Base-by-base conservation (phyloP, 2,797 vertebrate genomes). In the Gymnopithys bicolor region DNA sequence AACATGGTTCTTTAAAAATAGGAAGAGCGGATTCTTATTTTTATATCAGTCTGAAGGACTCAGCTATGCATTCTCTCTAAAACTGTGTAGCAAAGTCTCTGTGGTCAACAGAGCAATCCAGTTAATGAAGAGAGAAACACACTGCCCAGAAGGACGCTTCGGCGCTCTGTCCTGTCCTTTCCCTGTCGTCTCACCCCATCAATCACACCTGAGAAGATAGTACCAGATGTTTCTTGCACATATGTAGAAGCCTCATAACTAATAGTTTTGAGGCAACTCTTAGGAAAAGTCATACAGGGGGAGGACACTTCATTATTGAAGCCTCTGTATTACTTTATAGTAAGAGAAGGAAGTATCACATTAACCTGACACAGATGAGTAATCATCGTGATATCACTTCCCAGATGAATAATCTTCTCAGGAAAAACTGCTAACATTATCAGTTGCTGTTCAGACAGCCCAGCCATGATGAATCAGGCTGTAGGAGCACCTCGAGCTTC, bases 351-450 rank as follows among this genome's bases (percentile, higher is more conserved):
- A 94, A 87, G 58, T 74, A 89, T 81, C 64, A 46, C 3, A 5
- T 64, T 84, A 87, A 83, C 33, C 48, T 73, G 76, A 56, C 87
- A 96, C 35, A 84, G 70, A 89, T 89, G 73, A 94, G 71, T 94
- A 92, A 92, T 90, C 74, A 95, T 87, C 91, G 89, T 95, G 95
- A 95, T 95, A 97, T 45, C 27, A 87, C 85, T 93, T 96, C 89
- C 73, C 95, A 94, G 86, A 95, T 88, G 96, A 97, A 95, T 96
- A 96, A 97, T 92, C 87, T 73, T 70, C 87, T 90, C 95, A 83
- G 93, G 59, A 96, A 96, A 87, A 97, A 87, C 91, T 94, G 66
- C 71, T 93, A 94, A 95, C 13, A 71, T 55, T 94, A 95, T 97
- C 94, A 93, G 83, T 39, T 52, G 82, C n/a, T 62, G 75, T 69